Conservation (phyloP, 2,113 vertebrate species). For the Corydoras sp. region DNA sequence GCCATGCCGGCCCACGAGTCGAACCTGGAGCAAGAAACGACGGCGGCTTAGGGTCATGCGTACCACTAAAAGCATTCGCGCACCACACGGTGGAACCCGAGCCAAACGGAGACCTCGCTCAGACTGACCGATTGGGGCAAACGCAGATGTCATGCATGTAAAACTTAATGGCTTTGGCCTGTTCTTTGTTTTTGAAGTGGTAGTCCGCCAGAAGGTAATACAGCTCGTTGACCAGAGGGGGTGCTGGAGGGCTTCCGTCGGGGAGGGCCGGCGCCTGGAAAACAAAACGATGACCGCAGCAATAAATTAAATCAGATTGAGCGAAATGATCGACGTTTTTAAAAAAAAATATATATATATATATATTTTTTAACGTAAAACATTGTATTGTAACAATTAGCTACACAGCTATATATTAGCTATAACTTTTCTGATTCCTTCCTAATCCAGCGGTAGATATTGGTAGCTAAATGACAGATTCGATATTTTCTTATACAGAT, state of each 20-base stretch:
- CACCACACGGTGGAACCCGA: background rate
- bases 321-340: background rate
- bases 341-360: too few relatives aligned
- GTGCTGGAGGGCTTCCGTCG: constrained; percentile 75
- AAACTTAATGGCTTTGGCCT: constrained; percentile 96
- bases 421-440: too few relatives aligned
- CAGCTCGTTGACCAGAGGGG: constrained; percentile 82
- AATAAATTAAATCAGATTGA: too few relatives aligned
- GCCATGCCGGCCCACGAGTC: constrained; percentile 99
- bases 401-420: too few relatives aligned
- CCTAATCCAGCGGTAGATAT: too few relatives aligned
- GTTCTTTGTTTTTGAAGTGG: constrained; percentile 98
- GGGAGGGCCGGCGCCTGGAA: constrained; percentile 80
- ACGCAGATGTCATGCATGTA: constrained; percentile 97
- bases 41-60: background rate
- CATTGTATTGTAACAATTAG: too few relatives aligned
- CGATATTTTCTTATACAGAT: too few relatives aligned
- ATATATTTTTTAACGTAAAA: too few relatives aligned
- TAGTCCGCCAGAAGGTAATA: constrained; percentile 96
- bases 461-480: too few relatives aligned
- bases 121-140: constrained; percentile 82
- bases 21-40: constrained; percentile 66
- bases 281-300: background rate
- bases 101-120: too few relatives aligned
- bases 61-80: background rate